Evolutionary conservation across 2,888 invertebrate genomes (phyloP).

Genomic region (Leucophenga maculata): DNA sequence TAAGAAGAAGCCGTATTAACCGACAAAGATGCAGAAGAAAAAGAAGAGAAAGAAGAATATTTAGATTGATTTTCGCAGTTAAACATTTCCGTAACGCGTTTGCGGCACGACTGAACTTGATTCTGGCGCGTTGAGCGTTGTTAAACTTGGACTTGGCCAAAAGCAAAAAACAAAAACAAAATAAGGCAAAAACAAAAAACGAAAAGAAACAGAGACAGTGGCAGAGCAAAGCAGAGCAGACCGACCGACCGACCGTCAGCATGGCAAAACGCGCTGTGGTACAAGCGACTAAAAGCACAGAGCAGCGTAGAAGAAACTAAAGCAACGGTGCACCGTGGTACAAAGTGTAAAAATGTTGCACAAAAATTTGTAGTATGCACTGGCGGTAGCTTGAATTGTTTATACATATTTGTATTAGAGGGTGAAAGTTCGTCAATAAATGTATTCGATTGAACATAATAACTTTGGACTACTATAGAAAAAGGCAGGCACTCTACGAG

Average conservation of each 20-base stretch:
- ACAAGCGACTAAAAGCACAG: too few relatives aligned
- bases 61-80: conserved; percentile 42
- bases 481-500: too few relatives aligned
- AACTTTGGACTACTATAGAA: too few relatives aligned
- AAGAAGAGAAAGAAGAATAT: background rate
- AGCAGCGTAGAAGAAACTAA: background rate
- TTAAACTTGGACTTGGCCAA: conserved; percentile 67
- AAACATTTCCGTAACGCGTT: conserved; percentile 67
- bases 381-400: too few relatives aligned
- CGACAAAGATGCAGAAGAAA: background rate
- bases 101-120: conserved; percentile 68
- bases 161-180: conserved; percentile 29
- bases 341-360: too few relatives aligned
- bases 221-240: background rate
- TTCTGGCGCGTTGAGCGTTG: conserved; percentile 64
- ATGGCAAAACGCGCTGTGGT: too few relatives aligned
- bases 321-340: background rate
- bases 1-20: background rate
- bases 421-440: too few relatives aligned
- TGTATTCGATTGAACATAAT: too few relatives aligned
- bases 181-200: conserved; percentile 16
- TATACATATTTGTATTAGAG: too few relatives aligned
- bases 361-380: too few relatives aligned
- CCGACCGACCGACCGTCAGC: too few relatives aligned
- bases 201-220: background rate